Evolutionary conservation across 2,888 invertebrate genomes (phyloP).

Genomic region (Branchellion lobata): DNA sequence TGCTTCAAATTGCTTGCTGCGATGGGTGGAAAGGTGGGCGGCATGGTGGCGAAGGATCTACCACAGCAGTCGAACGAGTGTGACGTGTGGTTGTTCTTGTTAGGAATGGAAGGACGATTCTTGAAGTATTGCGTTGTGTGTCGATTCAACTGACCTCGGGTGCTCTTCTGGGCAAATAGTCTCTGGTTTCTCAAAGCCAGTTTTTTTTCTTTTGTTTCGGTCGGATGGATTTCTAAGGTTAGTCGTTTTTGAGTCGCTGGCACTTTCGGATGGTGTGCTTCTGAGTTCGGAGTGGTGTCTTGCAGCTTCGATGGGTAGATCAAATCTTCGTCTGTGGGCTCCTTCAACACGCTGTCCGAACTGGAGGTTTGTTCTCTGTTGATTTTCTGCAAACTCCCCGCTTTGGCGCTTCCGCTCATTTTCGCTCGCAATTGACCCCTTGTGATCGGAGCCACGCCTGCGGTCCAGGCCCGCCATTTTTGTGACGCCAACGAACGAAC

Average conservation of each 20-base stretch:
- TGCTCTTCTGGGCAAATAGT: not conserved
- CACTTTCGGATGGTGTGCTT: no score
- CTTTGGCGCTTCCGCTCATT: not conserved
- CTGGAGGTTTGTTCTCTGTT: not conserved
- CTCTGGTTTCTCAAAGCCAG: not conserved
- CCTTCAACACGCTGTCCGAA: not conserved
- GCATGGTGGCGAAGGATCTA: not conserved
- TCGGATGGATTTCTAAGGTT: no score
- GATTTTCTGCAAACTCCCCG: not conserved
- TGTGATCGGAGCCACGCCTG: not conserved
- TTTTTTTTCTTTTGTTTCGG: not conserved
- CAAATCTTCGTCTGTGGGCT: not conserved
- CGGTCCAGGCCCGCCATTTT: conserved; percentile 1
- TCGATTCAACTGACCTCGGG: not conserved
- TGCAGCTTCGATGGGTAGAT: not conserved
- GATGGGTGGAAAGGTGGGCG: conserved; percentile 1
- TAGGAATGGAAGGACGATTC: not conserved
- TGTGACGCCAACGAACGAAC: conserved; percentile 18
- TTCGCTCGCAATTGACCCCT: conserved; percentile 13
- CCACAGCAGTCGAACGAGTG: not conserved
- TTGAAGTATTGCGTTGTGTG: not conserved
- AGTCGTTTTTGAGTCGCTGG: no score
- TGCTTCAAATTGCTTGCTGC: not conserved
- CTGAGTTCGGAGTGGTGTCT: not conserved
- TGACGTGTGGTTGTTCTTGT: not conserved